These are phyloP conservation scores for Drosophila littoralis DNA, from an alignment of 1,140 invertebrate species.

Conservation along the genomic window DNA sequence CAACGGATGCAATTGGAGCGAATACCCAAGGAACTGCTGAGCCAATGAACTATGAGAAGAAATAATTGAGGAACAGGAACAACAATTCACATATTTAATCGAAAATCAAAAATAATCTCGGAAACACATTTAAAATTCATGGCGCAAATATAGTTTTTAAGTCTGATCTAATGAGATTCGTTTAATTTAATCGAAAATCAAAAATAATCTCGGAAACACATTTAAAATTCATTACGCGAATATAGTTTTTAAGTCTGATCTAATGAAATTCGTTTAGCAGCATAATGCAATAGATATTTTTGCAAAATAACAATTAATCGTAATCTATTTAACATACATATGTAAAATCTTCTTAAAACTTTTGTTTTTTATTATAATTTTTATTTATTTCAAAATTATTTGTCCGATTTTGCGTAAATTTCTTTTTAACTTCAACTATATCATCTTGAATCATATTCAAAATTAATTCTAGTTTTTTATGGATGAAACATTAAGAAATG, in stretches of 20 bases:
- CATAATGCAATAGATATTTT: conserved; percentile 19
- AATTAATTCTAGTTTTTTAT: background rate
- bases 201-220: conserved; percentile 40
- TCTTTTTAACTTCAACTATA: background rate
- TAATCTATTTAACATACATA: conserved; percentile 16
- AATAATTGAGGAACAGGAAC: conserved; percentile 37
- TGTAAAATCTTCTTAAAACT: background rate
- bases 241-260: conserved; percentile 62
- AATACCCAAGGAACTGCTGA: conserved; percentile 20
- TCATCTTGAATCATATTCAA: background rate
- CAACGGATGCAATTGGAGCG: conserved; percentile 44
- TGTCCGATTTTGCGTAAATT: background rate
- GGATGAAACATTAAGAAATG: too few relatives aligned
- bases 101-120: conserved; percentile 59
- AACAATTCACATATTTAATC: conserved; percentile 64
- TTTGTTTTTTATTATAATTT: background rate
- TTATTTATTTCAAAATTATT: background rate
- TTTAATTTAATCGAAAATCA: conserved; percentile 62
- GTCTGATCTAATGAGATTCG: conserved; percentile 43
- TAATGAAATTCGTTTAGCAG: conserved; percentile 13
- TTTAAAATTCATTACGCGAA: conserved; percentile 35
- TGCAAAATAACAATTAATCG: conserved; percentile 29
- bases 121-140: conserved; percentile 25
- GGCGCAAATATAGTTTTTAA: conserved; percentile 57
- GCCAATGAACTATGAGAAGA: conserved; percentile 52